These are phyloP conservation scores for Heterodera filipjevi DNA, from an alignment of 2,888 invertebrate species.

Conservation along the genomic window DNA sequence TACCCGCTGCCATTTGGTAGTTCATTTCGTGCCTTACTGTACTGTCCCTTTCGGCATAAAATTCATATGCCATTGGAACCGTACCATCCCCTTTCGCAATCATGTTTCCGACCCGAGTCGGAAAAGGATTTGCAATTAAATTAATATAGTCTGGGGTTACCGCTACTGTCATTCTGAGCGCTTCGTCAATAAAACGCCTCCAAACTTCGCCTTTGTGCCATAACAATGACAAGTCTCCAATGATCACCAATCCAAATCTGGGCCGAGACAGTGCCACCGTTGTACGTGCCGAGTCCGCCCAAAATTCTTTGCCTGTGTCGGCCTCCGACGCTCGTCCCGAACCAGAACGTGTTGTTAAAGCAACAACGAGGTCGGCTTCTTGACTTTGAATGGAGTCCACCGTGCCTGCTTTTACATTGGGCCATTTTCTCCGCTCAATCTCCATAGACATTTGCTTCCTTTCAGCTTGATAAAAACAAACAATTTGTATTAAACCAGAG, in stretches of 20 bases:
- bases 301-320: background rate
- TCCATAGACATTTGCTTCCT: no score
- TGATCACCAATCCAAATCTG: background rate
- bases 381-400: slow-evolving; percentile 7
- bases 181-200: background rate
- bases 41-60: background rate
- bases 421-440: background rate
- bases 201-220: background rate
- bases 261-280: background rate
- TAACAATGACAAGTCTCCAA: background rate
- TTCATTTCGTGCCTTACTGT: background rate
- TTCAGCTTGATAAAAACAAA: background rate
- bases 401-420: background rate
- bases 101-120: background rate
- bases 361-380: background rate
- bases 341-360: background rate
- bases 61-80: background rate
- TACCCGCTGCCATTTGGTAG: background rate
- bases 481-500: background rate
- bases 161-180: background rate
- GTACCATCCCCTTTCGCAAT: background rate
- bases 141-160: background rate
- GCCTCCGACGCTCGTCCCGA: background rate
- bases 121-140: background rate
- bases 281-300: background rate